A percentile compares a stretch with the other conserved stretches of the same genome.
These are phyloP conservation scores for Anguilla obscura DNA, from an alignment of 2,797 vertebrate species.

Conservation along the genomic window DNA sequence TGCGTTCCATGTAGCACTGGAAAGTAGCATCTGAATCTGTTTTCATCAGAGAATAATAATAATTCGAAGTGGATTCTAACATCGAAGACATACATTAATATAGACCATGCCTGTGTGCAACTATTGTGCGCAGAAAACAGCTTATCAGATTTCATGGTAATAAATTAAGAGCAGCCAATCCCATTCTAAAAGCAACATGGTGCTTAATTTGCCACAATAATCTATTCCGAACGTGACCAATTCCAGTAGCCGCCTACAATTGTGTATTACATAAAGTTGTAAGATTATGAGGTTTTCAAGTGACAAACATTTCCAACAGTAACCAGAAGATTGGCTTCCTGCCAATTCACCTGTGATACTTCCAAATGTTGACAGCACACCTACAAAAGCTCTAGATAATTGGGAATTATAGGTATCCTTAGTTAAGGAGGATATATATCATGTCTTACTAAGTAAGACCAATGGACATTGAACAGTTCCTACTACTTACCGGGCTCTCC, in stretches of 20 bases:
- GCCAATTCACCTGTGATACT: neutral
- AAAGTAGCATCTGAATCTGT: neutral
- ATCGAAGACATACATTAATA: neutral
- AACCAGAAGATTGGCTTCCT: neutral
- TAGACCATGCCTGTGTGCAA: neutral
- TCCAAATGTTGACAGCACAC: neutral
- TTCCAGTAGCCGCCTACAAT: neutral
- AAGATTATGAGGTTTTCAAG: neutral
- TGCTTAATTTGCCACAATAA: neutral
- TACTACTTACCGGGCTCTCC: slow-evolving; percentile 89
- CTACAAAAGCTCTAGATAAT: neutral
- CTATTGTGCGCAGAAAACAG: neutral
- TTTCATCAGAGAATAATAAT: neutral
- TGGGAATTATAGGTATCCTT: neutral
- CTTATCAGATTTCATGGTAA: neutral
- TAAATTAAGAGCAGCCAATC: neutral
- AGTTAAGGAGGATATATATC: neutral
- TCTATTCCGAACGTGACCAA: neutral
- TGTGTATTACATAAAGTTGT: neutral
- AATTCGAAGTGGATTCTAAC: neutral
- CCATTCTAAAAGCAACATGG: neutral
- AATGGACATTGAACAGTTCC: neutral
- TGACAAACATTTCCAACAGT: neutral
- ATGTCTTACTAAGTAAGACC: neutral
- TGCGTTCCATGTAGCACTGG: neutral